phyloP scores from a whole-genome alignment of 1,140 invertebrate genomes.

The Lerema accius region DNA sequence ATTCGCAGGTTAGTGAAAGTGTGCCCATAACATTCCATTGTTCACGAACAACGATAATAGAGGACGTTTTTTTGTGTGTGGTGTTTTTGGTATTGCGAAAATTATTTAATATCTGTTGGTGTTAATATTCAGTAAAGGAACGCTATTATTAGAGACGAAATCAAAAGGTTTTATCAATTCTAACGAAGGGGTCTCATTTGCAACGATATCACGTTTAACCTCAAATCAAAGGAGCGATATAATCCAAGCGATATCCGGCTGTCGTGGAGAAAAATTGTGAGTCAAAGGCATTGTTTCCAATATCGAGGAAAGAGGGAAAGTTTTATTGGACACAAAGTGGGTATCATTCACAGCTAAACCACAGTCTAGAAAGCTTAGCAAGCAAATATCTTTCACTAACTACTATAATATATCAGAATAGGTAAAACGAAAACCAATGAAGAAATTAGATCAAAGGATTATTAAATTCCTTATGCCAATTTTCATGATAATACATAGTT shows the following conservation, averaged over 20 bases:
- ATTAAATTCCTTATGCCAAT: no score
- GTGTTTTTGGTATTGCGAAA: no score
- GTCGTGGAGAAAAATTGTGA: slow-evolving; percentile 62
- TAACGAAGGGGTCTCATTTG: slow-evolving; percentile 51
- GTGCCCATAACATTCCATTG: no score
- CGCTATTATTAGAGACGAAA: slow-evolving; percentile 29
- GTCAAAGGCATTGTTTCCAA: slow-evolving; percentile 78
- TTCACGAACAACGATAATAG: no score
- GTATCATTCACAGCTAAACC: slow-evolving; percentile 68
- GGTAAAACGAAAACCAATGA: no score
- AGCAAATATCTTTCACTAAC: slow-evolving; percentile 40
- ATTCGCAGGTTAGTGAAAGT: not conserved
- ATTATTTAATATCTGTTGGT: not conserved
- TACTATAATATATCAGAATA: no score
- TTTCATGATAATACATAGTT: no score
- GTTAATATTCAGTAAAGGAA: slow-evolving; percentile 24
- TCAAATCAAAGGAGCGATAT: slow-evolving; percentile 73
- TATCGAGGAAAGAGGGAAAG: slow-evolving; percentile 67
- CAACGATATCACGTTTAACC: slow-evolving; percentile 66
- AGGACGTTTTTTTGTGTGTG: no score
- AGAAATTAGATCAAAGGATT: no score
- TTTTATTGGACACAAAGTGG: slow-evolving; percentile 79
- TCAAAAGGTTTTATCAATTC: slow-evolving; percentile 36
- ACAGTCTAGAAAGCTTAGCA: slow-evolving; percentile 42
- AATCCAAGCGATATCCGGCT: slow-evolving; percentile 56